Conservation (phyloP, 2,113 vertebrate genomes). For the Prionailurus viverrinus region DNA sequence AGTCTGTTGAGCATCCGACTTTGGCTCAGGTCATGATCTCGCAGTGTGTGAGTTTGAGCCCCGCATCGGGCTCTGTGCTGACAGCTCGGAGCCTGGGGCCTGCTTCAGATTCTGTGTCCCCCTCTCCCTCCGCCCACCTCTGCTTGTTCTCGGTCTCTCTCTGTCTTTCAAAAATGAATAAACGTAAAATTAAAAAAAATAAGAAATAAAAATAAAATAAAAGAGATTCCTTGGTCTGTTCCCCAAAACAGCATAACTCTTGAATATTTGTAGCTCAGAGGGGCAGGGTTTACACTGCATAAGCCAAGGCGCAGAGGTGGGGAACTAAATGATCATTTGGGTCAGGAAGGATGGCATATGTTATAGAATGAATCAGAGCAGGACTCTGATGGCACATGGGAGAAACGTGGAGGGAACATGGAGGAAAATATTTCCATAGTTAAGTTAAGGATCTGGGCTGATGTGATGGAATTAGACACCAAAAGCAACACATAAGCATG, state of each 20-base stretch:
- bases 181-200: too few relatives aligned
- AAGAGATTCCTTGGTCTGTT: background rate
- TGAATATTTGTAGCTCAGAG: background rate
- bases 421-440: background rate
- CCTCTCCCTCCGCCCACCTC: too few relatives aligned
- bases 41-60: rapidly evolving
- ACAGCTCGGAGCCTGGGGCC: too few relatives aligned
- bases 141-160: too few relatives aligned
- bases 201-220: too few relatives aligned
- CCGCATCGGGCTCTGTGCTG: too few relatives aligned
- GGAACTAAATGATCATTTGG: background rate
- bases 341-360: background rate
- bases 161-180: too few relatives aligned
- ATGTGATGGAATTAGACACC: background rate
- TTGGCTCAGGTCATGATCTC: too few relatives aligned
- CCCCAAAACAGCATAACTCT: background rate
- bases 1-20: too few relatives aligned
- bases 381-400: background rate
- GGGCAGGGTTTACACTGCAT: rapidly evolving
- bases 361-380: background rate
- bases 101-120: too few relatives aligned
- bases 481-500: background rate
- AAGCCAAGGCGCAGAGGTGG: too few relatives aligned
- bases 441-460: background rate
- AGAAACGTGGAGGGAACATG: background rate